Evolutionary conservation across 1,140 invertebrate species (phyloP).

Genomic region (Saxidomus purpurata): DNA sequence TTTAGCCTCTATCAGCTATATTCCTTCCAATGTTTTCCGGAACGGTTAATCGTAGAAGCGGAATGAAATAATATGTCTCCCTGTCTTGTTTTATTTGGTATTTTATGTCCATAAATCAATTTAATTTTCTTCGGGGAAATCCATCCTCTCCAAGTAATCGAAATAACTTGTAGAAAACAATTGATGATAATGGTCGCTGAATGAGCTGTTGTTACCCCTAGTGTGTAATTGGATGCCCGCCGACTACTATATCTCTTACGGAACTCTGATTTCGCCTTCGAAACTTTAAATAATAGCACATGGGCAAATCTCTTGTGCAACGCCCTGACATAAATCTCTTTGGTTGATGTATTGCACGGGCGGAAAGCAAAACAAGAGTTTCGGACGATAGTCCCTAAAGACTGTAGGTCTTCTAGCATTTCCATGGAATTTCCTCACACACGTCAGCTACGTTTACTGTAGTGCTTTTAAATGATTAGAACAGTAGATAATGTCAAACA

Average conservation of each 20-base stretch:
- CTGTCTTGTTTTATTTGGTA: constrained; percentile 41
- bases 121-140: constrained; percentile 46
- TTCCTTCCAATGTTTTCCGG: neutral
- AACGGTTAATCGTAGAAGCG: neutral
- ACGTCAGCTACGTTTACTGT: neutral
- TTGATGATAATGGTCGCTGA: constrained; percentile 6
- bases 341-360: constrained; percentile 27
- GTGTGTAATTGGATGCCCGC: constrained; percentile 40
- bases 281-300: constrained; percentile 32
- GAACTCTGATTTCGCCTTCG: constrained; percentile 44
- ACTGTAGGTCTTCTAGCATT: neutral
- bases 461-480: neutral
- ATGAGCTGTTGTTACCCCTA: neutral
- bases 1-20: too few relatives aligned
- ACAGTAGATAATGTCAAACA: too few relatives aligned
- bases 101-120: constrained; percentile 43
- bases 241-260: neutral
- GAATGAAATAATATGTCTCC: constrained; percentile 3
- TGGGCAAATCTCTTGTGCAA: neutral
- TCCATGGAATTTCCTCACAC: neutral
- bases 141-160: neutral
- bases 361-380: constrained; percentile 35
- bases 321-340: constrained; percentile 6
- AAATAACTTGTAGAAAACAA: constrained; percentile 48
- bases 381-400: neutral